Conservation (phyloP, 2,797 vertebrate genomes). For the Peromyscus attwateri region DNA sequence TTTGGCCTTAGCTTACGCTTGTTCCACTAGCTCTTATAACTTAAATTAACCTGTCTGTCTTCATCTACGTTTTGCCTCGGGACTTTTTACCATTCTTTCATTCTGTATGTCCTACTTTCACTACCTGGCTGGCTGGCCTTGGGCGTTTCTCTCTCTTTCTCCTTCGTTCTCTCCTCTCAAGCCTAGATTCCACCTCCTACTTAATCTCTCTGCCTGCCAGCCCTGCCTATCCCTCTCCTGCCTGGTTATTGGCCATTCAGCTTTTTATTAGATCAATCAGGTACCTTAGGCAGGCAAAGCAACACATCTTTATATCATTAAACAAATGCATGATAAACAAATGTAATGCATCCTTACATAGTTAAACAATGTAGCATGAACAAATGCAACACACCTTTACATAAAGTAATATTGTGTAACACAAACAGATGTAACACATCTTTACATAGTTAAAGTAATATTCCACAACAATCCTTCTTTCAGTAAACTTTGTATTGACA, state of each 20-base stretch:
- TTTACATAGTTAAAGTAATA: not conserved
- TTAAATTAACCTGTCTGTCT: not conserved
- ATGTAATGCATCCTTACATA: not conserved
- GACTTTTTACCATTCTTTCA: not conserved
- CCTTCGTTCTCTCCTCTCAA: not conserved
- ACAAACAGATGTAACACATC: not conserved
- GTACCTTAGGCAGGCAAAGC: not conserved
- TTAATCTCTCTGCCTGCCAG: not conserved
- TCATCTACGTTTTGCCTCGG: not conserved
- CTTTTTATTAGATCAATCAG: not conserved
- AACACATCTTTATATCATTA: not conserved
- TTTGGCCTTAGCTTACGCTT: not conserved
- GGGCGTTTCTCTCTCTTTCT: not conserved
- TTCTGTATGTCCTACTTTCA: not conserved
- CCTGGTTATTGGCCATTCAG: not conserved
- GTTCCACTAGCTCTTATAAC: not conserved
- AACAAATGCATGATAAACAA: not conserved
- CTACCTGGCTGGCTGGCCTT: not conserved
- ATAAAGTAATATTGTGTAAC: too few species aligned
- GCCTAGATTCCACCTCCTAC: not conserved
- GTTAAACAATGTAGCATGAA: not conserved
- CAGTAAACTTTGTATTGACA: slow-evolving; percentile 28
- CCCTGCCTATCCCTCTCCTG: not conserved
- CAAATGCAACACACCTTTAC: not conserved
- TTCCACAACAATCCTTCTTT: not conserved